Conservation (phyloP, 1,140 invertebrate species). For the Drosophila lacertosa region DNA sequence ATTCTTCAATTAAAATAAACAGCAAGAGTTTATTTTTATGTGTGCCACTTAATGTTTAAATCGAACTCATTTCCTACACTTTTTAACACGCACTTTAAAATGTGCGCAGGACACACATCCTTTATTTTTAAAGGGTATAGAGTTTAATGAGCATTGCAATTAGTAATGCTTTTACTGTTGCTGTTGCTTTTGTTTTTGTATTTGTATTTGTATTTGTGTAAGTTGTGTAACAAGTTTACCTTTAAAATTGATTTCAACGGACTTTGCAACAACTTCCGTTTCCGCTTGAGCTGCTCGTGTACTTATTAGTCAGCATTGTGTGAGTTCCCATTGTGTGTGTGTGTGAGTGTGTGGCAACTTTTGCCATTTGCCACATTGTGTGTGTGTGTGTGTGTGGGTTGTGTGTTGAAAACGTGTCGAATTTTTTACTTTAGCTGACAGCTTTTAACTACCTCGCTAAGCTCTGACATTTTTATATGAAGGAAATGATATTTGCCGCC, state of each 20-base stretch:
- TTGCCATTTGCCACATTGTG: slow-evolving; percentile 47
- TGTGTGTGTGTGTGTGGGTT: neutral
- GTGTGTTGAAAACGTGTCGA: slow-evolving; percentile 25
- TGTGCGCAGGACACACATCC: neutral
- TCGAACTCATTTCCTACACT: neutral
- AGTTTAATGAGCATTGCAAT: slow-evolving; percentile 70
- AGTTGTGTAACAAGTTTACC: slow-evolving; percentile 73
- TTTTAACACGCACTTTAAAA: neutral
- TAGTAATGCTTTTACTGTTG: slow-evolving; percentile 60
- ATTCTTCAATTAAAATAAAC: no score
- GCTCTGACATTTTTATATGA: slow-evolving; percentile 28
- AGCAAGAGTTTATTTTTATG: no score
- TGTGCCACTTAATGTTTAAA: no score
- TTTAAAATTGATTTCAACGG: slow-evolving; percentile 80
- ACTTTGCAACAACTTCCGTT: slow-evolving; percentile 77
- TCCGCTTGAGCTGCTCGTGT: slow-evolving; percentile 62
- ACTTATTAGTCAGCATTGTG: slow-evolving; percentile 50
- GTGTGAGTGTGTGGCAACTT: slow-evolving; percentile 43
- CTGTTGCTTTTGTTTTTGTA: neutral
- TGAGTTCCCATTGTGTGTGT: slow-evolving; percentile 8
- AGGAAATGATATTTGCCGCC: slow-evolving; percentile 1
- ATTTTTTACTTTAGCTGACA: slow-evolving; percentile 33
- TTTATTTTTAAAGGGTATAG: slow-evolving; percentile 8
- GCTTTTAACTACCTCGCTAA: slow-evolving; percentile 29
- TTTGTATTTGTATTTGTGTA: slow-evolving; percentile 20